These are phyloP conservation scores for Nymphicus hollandicus DNA, from an alignment of 2,113 vertebrate genomes.

Conservation along the genomic window DNA sequence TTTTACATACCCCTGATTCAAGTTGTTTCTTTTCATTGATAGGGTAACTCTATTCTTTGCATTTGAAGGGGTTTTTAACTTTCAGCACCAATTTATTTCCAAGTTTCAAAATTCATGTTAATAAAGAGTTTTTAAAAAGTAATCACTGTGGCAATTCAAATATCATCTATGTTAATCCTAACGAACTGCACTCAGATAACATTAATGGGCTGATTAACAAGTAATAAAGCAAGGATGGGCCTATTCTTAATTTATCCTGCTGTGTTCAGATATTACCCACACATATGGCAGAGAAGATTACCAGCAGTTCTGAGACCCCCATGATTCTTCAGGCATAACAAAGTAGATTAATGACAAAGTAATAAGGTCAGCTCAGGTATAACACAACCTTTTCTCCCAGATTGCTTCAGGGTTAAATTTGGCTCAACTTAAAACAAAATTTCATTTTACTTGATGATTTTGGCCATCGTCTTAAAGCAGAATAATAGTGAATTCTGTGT, in stretches of 20 bases:
- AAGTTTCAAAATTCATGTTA: conserved; percentile 2
- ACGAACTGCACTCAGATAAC: conserved; percentile 36
- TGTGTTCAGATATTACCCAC: conserved; percentile 3
- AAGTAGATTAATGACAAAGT: conserved; percentile 36
- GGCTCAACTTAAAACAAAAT: neutral
- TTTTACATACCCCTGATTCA: neutral
- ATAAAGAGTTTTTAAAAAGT: neutral
- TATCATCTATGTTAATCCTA: conserved; percentile 1
- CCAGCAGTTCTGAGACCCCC: neutral
- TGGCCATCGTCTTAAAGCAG: neutral
- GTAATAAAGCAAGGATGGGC: conserved; percentile 22
- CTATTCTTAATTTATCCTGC: neutral
- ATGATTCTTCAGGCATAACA: neutral
- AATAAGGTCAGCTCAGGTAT: conserved; percentile 40
- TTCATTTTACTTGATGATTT: neutral
- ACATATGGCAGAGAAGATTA: conserved; percentile 32
- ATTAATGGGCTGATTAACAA: conserved; percentile 52
- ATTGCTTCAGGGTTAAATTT: neutral
- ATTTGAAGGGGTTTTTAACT: neutral
- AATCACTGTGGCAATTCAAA: conserved; percentile 22
- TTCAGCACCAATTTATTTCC: neutral
- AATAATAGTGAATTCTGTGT: neutral
- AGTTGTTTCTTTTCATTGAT: neutral
- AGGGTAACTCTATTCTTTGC: neutral
- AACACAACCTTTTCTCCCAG: neutral